Evolutionary conservation across 2,113 vertebrate species (phyloP).

Genomic region (Candoia aspera): DNA sequence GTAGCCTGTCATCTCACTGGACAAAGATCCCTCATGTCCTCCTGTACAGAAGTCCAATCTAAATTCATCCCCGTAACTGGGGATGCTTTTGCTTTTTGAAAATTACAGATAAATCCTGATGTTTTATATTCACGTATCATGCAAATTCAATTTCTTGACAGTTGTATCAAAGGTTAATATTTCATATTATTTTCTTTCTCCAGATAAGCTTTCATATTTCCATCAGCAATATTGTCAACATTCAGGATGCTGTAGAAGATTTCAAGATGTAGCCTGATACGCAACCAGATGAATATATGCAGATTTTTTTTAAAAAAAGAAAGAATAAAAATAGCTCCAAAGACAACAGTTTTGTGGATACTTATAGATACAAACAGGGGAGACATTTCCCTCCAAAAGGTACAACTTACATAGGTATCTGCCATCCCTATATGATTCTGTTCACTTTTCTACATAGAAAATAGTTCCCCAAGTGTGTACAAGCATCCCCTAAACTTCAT

Average conservation of each 20-base stretch:
- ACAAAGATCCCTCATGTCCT: conserved; percentile 6
- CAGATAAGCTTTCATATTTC: not conserved
- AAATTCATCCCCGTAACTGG: not conserved
- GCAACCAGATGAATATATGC: not conserved
- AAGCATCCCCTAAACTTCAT: too few relatives aligned
- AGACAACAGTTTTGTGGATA: not conserved
- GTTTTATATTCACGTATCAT: not conserved
- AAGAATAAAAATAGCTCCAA: not conserved
- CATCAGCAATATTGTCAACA: not conserved
- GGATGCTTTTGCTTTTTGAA: not conserved
- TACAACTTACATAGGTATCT: too few relatives aligned
- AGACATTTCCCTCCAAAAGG: not conserved
- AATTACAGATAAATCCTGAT: not conserved
- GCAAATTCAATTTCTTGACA: not conserved
- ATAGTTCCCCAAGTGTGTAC: too few relatives aligned
- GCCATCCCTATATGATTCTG: not conserved
- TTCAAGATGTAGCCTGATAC: not conserved
- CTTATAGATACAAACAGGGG: not conserved
- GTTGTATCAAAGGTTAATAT: not conserved
- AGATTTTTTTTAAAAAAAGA: not conserved
- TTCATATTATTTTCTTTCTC: not conserved
- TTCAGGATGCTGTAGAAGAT: conserved; percentile 1
- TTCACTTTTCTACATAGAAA: not conserved
- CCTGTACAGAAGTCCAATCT: not conserved
- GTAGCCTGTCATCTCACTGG: not conserved